Percentiles rank a stretch among this genome's conserved stretches.
These are phyloP conservation scores for Lytechinus variegatus DNA, from an alignment of 35 echinoderm and acorn worm genomes.

Conservation along the genomic window DNA sequence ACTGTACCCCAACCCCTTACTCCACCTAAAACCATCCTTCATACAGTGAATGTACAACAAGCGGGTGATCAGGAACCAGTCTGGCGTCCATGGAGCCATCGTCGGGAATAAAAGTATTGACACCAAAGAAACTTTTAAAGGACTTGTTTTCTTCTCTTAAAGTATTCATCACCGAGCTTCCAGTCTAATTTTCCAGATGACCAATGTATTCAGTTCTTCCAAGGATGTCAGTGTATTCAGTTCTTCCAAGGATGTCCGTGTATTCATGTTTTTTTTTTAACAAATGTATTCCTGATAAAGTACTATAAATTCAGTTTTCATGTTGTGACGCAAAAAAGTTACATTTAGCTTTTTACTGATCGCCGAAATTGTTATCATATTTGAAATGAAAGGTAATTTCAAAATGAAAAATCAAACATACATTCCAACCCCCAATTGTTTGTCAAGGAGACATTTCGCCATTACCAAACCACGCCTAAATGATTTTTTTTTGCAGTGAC, in stretches of 20 bases:
- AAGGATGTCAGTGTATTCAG: not conserved
- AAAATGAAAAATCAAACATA: not conserved
- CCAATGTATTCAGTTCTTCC: not conserved
- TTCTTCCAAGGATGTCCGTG: not conserved
- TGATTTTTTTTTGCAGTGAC: not conserved
- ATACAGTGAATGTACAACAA: conserved; percentile 33
- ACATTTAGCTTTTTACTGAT: not conserved
- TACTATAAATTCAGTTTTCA: not conserved
- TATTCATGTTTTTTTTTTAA: not conserved
- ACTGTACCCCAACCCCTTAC: conserved; percentile 27
- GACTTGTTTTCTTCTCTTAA: not conserved
- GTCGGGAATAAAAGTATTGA: not conserved
- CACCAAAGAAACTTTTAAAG: not conserved
- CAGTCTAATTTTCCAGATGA: not conserved
- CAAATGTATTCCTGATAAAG: not conserved
- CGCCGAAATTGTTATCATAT: not conserved
- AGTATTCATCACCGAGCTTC: not conserved
- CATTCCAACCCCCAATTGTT: not conserved
- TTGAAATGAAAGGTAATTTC: not conserved
- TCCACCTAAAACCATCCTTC: conserved; percentile 54
- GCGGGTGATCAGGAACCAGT: conserved; percentile 39
- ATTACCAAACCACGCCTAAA: not conserved
- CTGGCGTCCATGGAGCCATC: conserved; percentile 65
- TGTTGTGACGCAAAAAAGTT: not conserved
- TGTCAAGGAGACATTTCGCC: not conserved